Base-by-base conservation (phyloP, 1,140 invertebrate species). In the Drosophila kohkoa region DNA sequence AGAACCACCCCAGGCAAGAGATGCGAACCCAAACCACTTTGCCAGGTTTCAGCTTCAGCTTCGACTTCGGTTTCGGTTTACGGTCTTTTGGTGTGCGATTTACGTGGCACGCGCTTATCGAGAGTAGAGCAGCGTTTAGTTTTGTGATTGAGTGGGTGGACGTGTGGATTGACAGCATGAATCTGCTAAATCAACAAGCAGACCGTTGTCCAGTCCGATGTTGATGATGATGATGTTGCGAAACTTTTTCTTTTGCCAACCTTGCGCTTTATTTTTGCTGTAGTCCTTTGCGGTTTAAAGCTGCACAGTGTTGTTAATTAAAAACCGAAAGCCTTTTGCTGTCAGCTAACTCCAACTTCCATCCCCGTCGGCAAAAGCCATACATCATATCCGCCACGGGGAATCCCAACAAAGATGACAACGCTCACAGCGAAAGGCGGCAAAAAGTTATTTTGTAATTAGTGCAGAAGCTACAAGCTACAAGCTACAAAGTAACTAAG, bases 111-210 rank as follows among this genome's bases (percentile, higher is more conserved):
- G 81, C 85, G 85, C 85, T 88, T 89, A 89, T 90, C 86, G 79
- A 79, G 49, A 30, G 16, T 49, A 64, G 85, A 49, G 48, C 77
- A 89, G 78, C 89, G 52, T 91, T 91, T 91, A 91, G 89, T 79
- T 72, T 69, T 59, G 51, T 90, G 89, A 91, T 91, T 91, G 89
- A 91, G 85, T 91, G 89, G 89, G 89, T 89, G 89, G 89, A 81
- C 71, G 77, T 91, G 82, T 86, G 82, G 89, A 91, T 91, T 91
- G 89, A 91, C 89, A 91, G 89, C 77, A 77, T 89, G 89, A 89
- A 64, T 91, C 89, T 81, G 89, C 79, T 82, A 69, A 82, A 91
- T 91, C 89, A 81, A 90, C 89, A 90, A 77, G 60, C 79, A 55
- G 52, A 63, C 68, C 78, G 46, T 46, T 51, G 28, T 52, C 77